Evolutionary conservation across 2,113 vertebrate species (phyloP).

Genomic region (Pavo muticus): DNA sequence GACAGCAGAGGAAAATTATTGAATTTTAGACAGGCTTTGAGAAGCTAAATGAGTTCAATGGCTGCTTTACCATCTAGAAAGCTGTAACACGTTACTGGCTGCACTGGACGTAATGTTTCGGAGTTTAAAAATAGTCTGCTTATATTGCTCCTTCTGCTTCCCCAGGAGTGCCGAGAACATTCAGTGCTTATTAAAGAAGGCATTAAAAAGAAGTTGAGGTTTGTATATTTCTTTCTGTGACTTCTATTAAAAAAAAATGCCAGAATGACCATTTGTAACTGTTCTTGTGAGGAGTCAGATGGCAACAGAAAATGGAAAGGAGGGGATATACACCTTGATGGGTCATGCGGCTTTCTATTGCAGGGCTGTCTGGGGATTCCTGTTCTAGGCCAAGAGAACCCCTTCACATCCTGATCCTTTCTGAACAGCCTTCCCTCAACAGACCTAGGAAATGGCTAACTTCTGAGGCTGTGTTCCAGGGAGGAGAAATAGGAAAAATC

Average conservation of each 20-base stretch:
- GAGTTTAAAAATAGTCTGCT: slow-evolving; percentile 9
- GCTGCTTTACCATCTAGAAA: slow-evolving; percentile 4
- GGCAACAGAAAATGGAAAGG: neutral
- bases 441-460: neutral
- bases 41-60: slow-evolving; percentile 1
- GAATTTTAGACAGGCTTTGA: neutral
- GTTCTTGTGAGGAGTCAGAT: neutral
- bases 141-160: slow-evolving; percentile 45
- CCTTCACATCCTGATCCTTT: neutral
- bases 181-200: slow-evolving; percentile 44
- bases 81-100: neutral
- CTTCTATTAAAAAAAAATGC: neutral
- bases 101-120: neutral
- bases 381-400: neutral
- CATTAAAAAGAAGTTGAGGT: slow-evolving; percentile 20
- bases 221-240: neutral
- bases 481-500: neutral
- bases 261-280: neutral
- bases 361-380: accelerated
- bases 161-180: slow-evolving; percentile 21
- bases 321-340: neutral
- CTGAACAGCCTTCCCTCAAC: neutral
- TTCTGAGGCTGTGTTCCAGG: neutral
- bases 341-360: accelerated
- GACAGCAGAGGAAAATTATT: neutral